A percentile compares a stretch with the other conserved stretches of the same genome.
Conservation (phyloP, 2,888 invertebrate genomes). For the Thymelicus acteon region DNA sequence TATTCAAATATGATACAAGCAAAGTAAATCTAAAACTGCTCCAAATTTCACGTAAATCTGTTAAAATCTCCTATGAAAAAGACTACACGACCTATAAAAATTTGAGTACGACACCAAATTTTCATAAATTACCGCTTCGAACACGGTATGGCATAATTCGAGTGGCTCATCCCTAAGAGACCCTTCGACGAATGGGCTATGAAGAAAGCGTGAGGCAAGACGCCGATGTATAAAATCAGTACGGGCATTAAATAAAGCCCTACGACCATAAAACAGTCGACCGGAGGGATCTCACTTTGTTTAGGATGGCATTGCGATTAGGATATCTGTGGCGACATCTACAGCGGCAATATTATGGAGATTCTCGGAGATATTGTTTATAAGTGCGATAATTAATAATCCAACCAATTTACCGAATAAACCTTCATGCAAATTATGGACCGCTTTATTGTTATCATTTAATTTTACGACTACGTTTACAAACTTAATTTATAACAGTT, state of each 20-base stretch:
- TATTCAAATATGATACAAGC: neutral
- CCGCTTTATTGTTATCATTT: too few relatives aligned
- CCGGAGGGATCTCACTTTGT: conserved; percentile 62
- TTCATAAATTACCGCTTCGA: conserved; percentile 37
- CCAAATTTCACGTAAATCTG: neutral
- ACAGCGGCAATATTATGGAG: conserved; percentile 10
- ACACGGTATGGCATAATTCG: conserved; percentile 33
- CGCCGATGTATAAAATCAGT: conserved; percentile 77
- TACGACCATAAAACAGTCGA: conserved; percentile 70
- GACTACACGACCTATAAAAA: conserved; percentile 25
- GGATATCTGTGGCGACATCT: conserved; percentile 40
- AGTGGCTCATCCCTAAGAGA: conserved; percentile 42
- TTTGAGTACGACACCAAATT: conserved; percentile 32
- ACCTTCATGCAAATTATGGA: too few relatives aligned
- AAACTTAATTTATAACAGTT: too few relatives aligned
- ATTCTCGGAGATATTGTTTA: neutral
- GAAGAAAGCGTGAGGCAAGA: conserved; percentile 57
- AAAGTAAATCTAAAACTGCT: neutral
- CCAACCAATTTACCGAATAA: too few relatives aligned
- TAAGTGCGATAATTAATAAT: too few relatives aligned
- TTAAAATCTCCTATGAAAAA: conserved; percentile 1
- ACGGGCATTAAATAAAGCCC: conserved; percentile 78
- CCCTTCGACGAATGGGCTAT: conserved; percentile 46
- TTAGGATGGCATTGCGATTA: conserved; percentile 52
- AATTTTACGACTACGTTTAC: too few relatives aligned